These are phyloP conservation scores for Brienomyrus brachyistius DNA, from an alignment of 2,113 vertebrate species.

Conservation along the genomic window DNA sequence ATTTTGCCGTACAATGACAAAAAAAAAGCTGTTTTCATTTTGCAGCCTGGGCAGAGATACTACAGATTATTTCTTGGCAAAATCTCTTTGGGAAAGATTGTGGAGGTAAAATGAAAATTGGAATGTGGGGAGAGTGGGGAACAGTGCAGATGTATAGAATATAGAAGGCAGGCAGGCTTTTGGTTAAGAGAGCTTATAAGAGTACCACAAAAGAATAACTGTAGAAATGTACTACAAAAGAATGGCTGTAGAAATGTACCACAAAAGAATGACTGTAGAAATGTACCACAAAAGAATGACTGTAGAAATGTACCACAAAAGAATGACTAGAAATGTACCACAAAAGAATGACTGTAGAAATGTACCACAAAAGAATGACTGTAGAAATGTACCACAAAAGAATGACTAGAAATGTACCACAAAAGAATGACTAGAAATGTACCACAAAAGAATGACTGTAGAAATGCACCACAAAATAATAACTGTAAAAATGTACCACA, in stretches of 20 bases:
- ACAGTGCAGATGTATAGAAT: not conserved
- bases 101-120: not conserved
- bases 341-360: too few species aligned
- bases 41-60: not conserved
- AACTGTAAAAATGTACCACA: not conserved
- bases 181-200: not conserved
- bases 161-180: not conserved
- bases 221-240: not conserved
- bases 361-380: too few species aligned
- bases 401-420: too few species aligned
- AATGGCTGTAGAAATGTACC: not conserved
- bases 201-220: not conserved
- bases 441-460: not conserved
- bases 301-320: not conserved
- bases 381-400: too few species aligned
- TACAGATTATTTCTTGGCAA: not conserved
- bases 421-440: not conserved
- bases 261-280: not conserved
- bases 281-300: not conserved
- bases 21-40: not conserved
- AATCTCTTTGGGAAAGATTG: not conserved
- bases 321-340: too few species aligned
- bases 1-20: not conserved
- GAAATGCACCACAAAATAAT: not conserved
- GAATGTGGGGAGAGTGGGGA: not conserved